These are phyloP conservation scores for Cyprinodon tularosa DNA, from an alignment of 2,113 vertebrate species.

Conservation along the genomic window DNA sequence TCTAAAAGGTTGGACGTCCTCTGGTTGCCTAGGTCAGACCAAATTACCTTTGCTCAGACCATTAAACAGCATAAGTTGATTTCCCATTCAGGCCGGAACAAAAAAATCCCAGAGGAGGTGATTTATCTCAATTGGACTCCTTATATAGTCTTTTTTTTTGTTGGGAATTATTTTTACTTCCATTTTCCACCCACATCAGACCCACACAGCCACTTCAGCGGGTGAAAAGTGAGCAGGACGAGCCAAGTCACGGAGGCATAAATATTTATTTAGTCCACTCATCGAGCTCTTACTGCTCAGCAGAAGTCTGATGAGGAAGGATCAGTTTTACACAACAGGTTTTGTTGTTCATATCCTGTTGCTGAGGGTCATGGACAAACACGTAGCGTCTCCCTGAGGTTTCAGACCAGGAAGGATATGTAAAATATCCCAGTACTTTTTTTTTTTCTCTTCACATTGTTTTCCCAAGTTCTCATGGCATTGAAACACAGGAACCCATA, in stretches of 20 bases:
- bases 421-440: constrained; percentile 24
- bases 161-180: constrained; percentile 48
- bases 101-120: constrained; percentile 43
- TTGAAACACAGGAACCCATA: constrained; percentile 1
- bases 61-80: constrained; percentile 36
- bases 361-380: constrained; percentile 38
- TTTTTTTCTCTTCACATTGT: constrained; percentile 18
- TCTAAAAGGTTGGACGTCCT: constrained; percentile 51
- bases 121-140: constrained; percentile 39
- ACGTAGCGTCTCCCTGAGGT: constrained; percentile 12
- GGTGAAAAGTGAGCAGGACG: constrained; percentile 32
- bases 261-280: constrained; percentile 68
- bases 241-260: constrained; percentile 46
- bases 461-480: constrained; percentile 16
- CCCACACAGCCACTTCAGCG: constrained; percentile 34
- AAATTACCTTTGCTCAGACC: constrained; percentile 47
- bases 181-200: constrained; percentile 43
- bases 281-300: constrained; percentile 42
- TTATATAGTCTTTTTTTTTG: constrained; percentile 32
- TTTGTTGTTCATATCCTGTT: constrained; percentile 61
- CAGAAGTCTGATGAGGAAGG: constrained; percentile 36
- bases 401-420: constrained; percentile 43
- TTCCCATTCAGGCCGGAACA: constrained; percentile 19
- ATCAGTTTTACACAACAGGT: constrained; percentile 51
- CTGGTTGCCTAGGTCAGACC: constrained; percentile 53